Base-by-base conservation (phyloP, 2,888 invertebrate genomes). In the Hoplodrina ambigua region DNA sequence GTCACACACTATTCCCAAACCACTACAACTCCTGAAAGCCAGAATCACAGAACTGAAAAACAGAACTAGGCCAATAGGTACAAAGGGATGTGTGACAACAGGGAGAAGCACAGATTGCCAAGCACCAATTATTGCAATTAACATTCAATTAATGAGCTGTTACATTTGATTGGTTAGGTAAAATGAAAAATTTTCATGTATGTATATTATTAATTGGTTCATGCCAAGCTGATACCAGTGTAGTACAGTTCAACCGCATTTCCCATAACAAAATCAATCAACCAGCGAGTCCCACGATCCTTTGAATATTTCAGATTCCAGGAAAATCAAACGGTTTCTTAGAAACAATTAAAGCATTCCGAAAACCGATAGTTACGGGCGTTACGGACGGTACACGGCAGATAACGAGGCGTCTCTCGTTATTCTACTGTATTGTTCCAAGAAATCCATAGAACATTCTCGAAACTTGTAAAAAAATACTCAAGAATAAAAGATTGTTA, bases 311-410 rank as follows among this genome's bases (percentile, higher is more conserved):
- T 8, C 53, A 20, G 6, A 57, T 69, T 17, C 11, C 49, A 57
- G 52, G n/a, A 55, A 67, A 41, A 52, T 50, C 1, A 53, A 44
- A 44, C 25, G 13, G 6, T 33, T 75, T 62, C 57, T 44, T 44
- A 30, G 61, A 74, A 69, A 58, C 44, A 55, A 52, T 74, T 30
- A 70, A 59, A 59, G 7, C n/a, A 10, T 63, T 63, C 37, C 30
- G 13, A 63, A 62, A 50, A 13, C 11, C 60, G 17, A 49, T 69
- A 44, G 60, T 37, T 25, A 41, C 41, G 6, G 30, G 37, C 66
- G 54, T 49, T 67, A 50, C 17, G 17, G 15, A 8, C 44, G 15
- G 13, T 15, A 44, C 44, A 15, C 41, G 5, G 15, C 10, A n/a
- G 44, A 54, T 70, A 76, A 70, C 59, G 30, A 76, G n/a, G 17